A percentile compares a stretch with the other conserved stretches of the same genome.
These are phyloP conservation scores for Caiman crocodilus DNA, from an alignment of 2,797 vertebrate species.

Conservation along the genomic window DNA sequence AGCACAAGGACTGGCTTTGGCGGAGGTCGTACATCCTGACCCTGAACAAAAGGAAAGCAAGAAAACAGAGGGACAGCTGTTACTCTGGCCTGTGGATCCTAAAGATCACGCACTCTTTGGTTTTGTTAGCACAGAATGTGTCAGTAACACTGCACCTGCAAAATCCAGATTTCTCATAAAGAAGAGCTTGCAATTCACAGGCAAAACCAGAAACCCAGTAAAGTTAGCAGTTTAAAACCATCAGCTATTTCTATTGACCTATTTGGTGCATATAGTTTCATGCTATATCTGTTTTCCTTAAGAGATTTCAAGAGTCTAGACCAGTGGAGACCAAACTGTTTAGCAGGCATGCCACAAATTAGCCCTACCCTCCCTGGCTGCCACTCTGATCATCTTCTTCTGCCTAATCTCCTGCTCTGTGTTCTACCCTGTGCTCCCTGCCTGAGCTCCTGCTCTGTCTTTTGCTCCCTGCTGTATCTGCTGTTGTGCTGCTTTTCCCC, in stretches of 20 bases:
- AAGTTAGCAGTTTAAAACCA: accelerated
- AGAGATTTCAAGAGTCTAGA: not conserved
- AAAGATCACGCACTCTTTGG: accelerated
- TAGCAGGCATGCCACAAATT: not conserved
- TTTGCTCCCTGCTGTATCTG: too few species aligned
- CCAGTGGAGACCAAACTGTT: too few species aligned
- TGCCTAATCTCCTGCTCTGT: too few species aligned
- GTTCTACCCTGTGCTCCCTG: too few species aligned
- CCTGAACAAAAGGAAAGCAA: constrained; percentile 68
- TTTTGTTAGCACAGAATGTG: accelerated
- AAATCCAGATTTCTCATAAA: not conserved
- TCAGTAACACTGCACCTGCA: not conserved
- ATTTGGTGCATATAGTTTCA: not conserved
- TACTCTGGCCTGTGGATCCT: accelerated
- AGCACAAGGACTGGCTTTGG: constrained; percentile 78
- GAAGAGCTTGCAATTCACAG: not conserved
- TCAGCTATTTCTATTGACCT: not conserved
- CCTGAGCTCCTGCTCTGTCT: too few species aligned
- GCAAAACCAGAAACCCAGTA: accelerated
- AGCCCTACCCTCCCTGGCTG: not conserved
- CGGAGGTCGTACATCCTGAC: constrained; percentile 92
- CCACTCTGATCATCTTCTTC: too few species aligned
- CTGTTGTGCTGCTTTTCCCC: too few species aligned
- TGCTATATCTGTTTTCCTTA: not conserved
- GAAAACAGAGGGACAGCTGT: accelerated